These are phyloP conservation scores for Plectropomus leopardus DNA, from an alignment of 2,113 vertebrate species.

Conservation along the genomic window DNA sequence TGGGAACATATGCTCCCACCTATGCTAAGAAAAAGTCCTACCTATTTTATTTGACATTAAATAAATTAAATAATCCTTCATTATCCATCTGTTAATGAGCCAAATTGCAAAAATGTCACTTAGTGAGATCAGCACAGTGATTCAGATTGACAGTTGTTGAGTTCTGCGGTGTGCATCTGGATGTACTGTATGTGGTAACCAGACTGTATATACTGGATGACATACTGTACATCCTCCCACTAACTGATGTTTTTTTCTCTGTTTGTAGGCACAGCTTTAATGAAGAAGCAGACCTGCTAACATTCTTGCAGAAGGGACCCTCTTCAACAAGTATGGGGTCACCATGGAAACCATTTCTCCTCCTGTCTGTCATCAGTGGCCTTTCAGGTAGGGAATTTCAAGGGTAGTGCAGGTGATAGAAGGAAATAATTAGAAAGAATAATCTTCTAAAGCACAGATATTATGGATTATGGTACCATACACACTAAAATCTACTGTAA, in stretches of 20 bases:
- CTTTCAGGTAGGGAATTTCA: constrained; percentile 91
- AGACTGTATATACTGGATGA: no score
- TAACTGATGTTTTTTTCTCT: constrained; percentile 67
- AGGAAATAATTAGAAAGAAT: background rate
- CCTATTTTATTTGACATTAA: constrained; percentile 5
- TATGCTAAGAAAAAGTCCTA: background rate
- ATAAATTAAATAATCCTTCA: background rate
- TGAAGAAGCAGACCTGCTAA: constrained; percentile 90
- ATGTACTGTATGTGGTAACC: constrained; percentile 48
- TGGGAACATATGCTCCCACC: no score
- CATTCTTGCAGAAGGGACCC: constrained; percentile 82
- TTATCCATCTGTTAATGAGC: background rate
- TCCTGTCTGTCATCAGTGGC: constrained; percentile 91
- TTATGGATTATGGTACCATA: background rate
- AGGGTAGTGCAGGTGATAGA: background rate
- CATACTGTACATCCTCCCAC: constrained; percentile 48
- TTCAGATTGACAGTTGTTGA: background rate
- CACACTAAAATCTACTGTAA: background rate
- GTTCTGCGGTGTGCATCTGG: background rate
- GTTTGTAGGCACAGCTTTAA: constrained; percentile 89
- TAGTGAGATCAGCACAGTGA: background rate
- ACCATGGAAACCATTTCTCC: constrained; percentile 93
- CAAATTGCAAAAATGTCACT: background rate
- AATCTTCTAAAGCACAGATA: constrained; percentile 9
- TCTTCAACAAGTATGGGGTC: constrained; percentile 90